Evolutionary conservation across 2,888 invertebrate species (phyloP).

Genomic region (Gastrophysa polygoni): DNA sequence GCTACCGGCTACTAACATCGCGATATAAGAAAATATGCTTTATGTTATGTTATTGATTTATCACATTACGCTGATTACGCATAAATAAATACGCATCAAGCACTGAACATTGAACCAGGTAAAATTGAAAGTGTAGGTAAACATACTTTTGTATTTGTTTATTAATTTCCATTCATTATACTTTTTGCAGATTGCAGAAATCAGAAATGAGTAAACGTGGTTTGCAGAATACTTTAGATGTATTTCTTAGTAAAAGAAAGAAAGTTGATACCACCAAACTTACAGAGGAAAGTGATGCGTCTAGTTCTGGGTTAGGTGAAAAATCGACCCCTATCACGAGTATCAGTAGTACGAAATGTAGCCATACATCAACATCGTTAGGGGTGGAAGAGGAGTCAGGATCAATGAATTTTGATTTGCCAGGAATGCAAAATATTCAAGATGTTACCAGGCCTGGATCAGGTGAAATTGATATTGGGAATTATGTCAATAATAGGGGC

Average conservation of each 20-base stretch:
- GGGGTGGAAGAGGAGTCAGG: neutral
- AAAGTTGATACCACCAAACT: too few relatives aligned
- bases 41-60: too few relatives aligned
- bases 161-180: neutral
- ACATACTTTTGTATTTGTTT: neutral
- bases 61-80: neutral
- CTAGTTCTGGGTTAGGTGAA: slow-evolving; percentile 2
- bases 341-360: neutral
- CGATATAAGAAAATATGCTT: too few relatives aligned
- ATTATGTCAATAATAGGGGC: neutral
- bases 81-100: neutral
- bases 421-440: neutral
- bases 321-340: neutral
- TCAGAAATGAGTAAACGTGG: slow-evolving; percentile 4
- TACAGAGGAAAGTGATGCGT: slow-evolving; percentile 4
- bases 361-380: neutral
- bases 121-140: neutral
- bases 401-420: slow-evolving; percentile 1
- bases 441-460: neutral
- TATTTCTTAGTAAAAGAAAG: neutral
- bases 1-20: too few relatives aligned
- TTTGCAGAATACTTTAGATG: slow-evolving; percentile 5
- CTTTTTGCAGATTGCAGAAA: neutral
- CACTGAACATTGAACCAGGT: neutral
- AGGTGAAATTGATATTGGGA: neutral